These are phyloP conservation scores for Microvelia longipes DNA, from an alignment of 1,140 invertebrate species.

Conservation along the genomic window DNA sequence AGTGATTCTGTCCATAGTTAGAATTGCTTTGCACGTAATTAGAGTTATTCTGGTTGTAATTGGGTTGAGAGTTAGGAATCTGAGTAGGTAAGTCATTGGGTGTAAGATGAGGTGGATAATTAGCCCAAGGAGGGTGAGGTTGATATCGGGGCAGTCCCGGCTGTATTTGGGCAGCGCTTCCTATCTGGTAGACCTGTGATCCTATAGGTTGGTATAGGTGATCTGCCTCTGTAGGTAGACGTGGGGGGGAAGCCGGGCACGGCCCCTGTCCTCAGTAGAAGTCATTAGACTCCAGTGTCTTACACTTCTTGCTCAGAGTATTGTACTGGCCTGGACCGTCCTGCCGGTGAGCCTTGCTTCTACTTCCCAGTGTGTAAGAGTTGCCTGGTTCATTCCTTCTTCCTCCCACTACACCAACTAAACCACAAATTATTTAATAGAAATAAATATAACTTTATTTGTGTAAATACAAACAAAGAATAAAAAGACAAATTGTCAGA, in stretches of 20 bases:
- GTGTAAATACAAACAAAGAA: too few species aligned
- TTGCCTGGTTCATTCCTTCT: slow-evolving; percentile 19
- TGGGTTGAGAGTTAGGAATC: background rate
- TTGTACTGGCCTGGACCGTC: slow-evolving; percentile 34
- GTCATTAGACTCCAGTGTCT: slow-evolving; percentile 81
- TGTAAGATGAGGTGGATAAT: background rate
- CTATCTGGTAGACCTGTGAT: background rate
- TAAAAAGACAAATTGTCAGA: too few species aligned
- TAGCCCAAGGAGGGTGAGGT: background rate
- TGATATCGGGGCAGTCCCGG: background rate
- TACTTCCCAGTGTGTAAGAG: slow-evolving; percentile 21
- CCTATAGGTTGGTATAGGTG: background rate
- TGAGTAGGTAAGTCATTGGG: background rate
- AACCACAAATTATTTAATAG: too few species aligned
- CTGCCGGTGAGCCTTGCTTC: slow-evolving; percentile 13
- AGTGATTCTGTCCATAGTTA: background rate
- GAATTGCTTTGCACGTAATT: background rate
- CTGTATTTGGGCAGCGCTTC: background rate
- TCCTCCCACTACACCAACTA: slow-evolving; percentile 11
- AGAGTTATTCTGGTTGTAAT: too few species aligned
- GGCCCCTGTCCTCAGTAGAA: slow-evolving; percentile 65
- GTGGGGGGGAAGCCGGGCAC: slow-evolving; percentile 9
- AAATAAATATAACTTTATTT: too few species aligned
- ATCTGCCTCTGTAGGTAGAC: background rate
- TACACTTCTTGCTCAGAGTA: slow-evolving; percentile 81